phyloP scores from a whole-genome alignment of 2,888 invertebrate species.

The Bembecia ichneumoniformis region DNA sequence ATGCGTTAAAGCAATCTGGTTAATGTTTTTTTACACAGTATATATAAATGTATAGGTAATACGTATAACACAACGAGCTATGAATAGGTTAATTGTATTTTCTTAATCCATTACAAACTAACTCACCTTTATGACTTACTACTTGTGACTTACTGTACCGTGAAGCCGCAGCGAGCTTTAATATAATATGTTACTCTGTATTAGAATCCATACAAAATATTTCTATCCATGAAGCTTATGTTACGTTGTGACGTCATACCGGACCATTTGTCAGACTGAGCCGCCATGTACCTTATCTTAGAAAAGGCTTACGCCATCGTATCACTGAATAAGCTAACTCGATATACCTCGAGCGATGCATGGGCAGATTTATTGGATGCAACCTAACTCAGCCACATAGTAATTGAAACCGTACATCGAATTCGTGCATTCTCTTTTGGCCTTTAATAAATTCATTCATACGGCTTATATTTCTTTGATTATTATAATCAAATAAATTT shows the following conservation, averaged over 20 bases:
- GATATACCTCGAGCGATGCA: slow-evolving; percentile 28
- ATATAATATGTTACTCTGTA: not conserved
- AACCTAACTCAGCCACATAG: slow-evolving; percentile 5
- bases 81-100: too few relatives aligned
- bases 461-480: not conserved
- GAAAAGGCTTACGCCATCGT: slow-evolving; percentile 17
- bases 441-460: not conserved
- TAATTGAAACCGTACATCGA: not conserved
- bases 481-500: too few relatives aligned
- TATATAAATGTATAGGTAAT: too few relatives aligned
- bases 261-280: slow-evolving; percentile 60
- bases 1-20: too few relatives aligned
- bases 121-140: too few relatives aligned
- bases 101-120: too few relatives aligned
- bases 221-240: not conserved
- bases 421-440: not conserved
- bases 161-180: not conserved
- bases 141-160: not conserved
- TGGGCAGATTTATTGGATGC: slow-evolving; percentile 12
- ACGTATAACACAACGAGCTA: too few relatives aligned
- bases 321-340: slow-evolving; percentile 38
- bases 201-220: not conserved
- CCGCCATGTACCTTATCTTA: slow-evolving; percentile 54
- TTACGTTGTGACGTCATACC: slow-evolving; percentile 34
- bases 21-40: too few relatives aligned